phyloP scores from a whole-genome alignment of 2,888 invertebrate species.

The Acanthosepion lycidas region DNA sequence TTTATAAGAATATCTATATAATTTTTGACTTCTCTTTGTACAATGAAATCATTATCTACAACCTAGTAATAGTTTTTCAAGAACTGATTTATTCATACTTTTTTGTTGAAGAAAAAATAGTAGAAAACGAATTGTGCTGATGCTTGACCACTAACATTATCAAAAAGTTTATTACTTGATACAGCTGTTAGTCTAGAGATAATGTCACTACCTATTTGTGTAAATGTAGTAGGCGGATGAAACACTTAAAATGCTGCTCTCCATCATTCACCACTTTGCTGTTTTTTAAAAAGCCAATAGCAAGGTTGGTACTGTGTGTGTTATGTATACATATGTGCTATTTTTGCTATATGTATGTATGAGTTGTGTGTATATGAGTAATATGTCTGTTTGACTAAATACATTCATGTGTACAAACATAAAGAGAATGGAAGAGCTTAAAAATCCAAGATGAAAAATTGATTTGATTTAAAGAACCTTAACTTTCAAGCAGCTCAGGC shows the following conservation, averaged over 20 bases:
- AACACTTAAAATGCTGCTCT: not conserved
- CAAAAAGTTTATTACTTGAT: not conserved
- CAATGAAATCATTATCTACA: not conserved
- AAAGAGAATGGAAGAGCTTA: not conserved
- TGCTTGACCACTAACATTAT: not conserved
- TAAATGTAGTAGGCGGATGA: not conserved
- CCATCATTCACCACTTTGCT: not conserved
- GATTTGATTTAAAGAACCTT: not conserved
- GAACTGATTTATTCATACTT: not conserved
- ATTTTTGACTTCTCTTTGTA: not conserved
- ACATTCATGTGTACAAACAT: not conserved
- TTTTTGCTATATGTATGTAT: not conserved
- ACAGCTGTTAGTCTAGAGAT: conserved; percentile 15
- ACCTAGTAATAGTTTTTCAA: not conserved
- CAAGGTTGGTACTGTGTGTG: not conserved
- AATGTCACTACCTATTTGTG: not conserved
- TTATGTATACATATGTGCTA: not conserved
- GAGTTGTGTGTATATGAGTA: not conserved
- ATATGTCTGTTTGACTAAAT: not conserved
- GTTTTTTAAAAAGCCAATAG: not conserved
- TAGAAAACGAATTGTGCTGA: not conserved
- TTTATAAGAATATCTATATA: not conserved
- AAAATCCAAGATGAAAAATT: not conserved
- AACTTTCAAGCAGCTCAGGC: no score
- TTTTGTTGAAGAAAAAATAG: not conserved